Base-by-base conservation (phyloP, 2,113 vertebrate species). In the Python bivittatus region DNA sequence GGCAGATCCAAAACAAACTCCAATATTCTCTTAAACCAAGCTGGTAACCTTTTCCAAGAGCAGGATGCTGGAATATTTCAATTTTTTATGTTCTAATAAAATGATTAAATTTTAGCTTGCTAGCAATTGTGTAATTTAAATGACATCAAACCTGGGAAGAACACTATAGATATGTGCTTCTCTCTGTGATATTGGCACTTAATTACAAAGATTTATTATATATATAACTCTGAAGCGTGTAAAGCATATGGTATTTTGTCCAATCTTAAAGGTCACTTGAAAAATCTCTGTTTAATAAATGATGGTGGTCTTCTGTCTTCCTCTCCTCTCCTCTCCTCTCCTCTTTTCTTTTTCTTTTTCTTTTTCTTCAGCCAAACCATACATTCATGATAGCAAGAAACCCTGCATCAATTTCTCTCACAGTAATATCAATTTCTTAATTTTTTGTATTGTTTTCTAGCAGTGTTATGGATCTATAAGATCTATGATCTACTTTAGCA, bases 251-350 rank as follows among this genome's bases (percentile, higher is more conserved):
- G 90, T 29, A 61, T 90, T 33, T 22, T 60, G 42, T 56, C 5
- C 85, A 92, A 91, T 91, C 94, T 79, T 88, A 93, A 94, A 94
- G 54, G 89, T 94, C 52, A 93, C 0, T 2, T 89, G 88, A 92
- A 93, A 61, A 56, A 4, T 88, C 91, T 22, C n/a, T 88, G 25
- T 91, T 91, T 86, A 94, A 94, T 92, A 91, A 92, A 83, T 53
- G 84, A 72, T 89, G 29, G 42, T 64, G 8, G 3, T 93, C 92
- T 86, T 93, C 1, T 90, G 61, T 90, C 88, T 79, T 89, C 5
- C 48, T 48, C 4, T 48, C 48, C 5, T 48, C 7, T 48, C 44
- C 44, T 44, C 5, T 44, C 44, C 44, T 44, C 5, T 44, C 44
- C 44, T 44, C 5, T 44, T 5, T 5, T 44, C 5, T 44, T 5